These are phyloP conservation scores for Porites cylindrica DNA, from an alignment of 92 coral and sea anemone species.

Conservation along the genomic window DNA sequence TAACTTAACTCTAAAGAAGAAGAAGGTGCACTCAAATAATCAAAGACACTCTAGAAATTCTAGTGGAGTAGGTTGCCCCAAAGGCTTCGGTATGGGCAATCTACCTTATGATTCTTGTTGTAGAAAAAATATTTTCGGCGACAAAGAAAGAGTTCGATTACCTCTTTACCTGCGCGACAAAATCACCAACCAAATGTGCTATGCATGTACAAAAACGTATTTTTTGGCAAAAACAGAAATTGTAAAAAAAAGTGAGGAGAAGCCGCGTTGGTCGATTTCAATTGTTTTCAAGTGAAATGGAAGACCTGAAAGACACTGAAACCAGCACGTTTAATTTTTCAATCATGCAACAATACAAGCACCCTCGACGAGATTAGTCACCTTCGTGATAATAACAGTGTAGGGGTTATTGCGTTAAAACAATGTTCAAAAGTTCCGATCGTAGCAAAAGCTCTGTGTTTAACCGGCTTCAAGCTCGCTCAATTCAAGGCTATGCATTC, in stretches of 20 bases:
- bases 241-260: not conserved
- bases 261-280: not conserved
- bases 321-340: not conserved
- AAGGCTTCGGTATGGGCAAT: too few species aligned
- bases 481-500: too few species aligned
- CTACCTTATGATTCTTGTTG: not conserved
- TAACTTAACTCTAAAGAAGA: not conserved
- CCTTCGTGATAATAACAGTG: too few species aligned
- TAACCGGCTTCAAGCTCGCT: too few species aligned
- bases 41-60: too few species aligned
- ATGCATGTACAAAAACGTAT: too few species aligned
- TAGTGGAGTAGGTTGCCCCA: too few species aligned
- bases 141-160: not conserved
- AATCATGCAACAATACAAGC: too few species aligned
- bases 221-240: not conserved
- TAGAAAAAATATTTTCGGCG: slow-evolving; percentile 3
- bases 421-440: too few species aligned
- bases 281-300: not conserved
- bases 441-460: too few species aligned
- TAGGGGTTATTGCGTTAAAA: too few species aligned
- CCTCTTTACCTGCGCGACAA: not conserved
- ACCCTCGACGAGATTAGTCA: too few species aligned
- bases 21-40: not conserved
- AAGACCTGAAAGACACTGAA: not conserved
- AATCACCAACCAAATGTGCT: not conserved